Percentiles rank a stretch among this genome's conserved stretches.
Conservation (phyloP, 2,888 invertebrate species). For the Harpagoxenus sublaevis region DNA sequence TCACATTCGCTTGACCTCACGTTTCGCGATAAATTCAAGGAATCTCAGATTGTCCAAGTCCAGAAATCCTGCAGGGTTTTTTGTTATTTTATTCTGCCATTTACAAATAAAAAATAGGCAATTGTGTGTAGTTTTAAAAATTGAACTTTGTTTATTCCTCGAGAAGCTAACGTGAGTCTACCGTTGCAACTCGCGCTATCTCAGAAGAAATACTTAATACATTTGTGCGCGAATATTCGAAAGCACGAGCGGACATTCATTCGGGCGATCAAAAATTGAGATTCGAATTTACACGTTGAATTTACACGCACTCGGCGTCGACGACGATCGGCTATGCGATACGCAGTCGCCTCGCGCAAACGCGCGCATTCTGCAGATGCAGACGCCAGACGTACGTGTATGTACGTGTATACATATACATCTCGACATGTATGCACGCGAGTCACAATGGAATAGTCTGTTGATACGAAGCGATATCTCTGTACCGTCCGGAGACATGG, state of each 20-base stretch:
- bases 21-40: not conserved
- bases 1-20: not conserved
- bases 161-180: too few relatives aligned
- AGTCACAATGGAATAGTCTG: slow-evolving; percentile 53
- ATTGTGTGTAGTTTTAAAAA: too few relatives aligned
- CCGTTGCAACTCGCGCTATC: not conserved
- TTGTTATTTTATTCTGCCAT: too few relatives aligned
- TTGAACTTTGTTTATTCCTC: too few relatives aligned
- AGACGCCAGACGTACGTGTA: too few relatives aligned
- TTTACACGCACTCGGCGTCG: not conserved
- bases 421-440: not conserved
- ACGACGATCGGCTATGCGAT: slow-evolving; percentile 29
- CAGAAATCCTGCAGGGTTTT: too few relatives aligned
- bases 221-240: not conserved
- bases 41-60: too few relatives aligned
- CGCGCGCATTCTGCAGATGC: slow-evolving; percentile 7
- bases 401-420: too few relatives aligned
- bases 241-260: not conserved
- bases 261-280: not conserved
- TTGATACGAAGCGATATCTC: slow-evolving; percentile 53
- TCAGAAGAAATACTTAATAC: not conserved
- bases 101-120: too few relatives aligned
- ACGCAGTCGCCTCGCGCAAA: slow-evolving; percentile 13
- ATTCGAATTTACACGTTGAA: slow-evolving; percentile 7
- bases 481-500: not conserved